phyloP scores from a whole-genome alignment of 2,113 vertebrate species.

The Ancistrus triradiatus region DNA sequence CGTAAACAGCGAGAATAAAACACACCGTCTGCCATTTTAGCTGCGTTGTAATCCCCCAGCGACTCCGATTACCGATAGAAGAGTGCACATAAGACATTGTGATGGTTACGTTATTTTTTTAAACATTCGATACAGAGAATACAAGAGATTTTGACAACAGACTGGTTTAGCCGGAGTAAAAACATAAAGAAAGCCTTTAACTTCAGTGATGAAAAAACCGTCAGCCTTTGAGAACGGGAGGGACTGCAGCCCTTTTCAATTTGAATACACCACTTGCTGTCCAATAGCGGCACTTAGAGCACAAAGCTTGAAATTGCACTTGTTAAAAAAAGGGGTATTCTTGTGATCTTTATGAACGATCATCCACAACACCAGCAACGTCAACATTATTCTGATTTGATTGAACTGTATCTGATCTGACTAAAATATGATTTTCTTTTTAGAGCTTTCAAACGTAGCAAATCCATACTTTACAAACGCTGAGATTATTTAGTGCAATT shows the following conservation, averaged over 20 bases:
- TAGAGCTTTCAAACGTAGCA: too few species aligned
- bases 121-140: too few species aligned
- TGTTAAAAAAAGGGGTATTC: background rate
- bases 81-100: too few species aligned
- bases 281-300: slow-evolving; percentile 78
- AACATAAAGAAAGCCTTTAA: too few species aligned
- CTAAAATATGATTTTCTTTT: background rate
- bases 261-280: slow-evolving; percentile 48
- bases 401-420: background rate
- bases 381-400: background rate
- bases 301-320: slow-evolving; percentile 57
- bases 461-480: too few species aligned
- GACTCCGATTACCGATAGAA: too few species aligned
- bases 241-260: background rate
- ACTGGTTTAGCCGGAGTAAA: too few species aligned
- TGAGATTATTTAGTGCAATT: too few species aligned
- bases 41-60: background rate
- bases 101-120: too few species aligned
- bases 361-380: background rate
- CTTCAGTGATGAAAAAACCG: background rate
- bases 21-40: background rate
- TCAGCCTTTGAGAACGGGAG: background rate
- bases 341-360: background rate
- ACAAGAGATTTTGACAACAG: too few species aligned
- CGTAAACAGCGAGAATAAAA: background rate